Evolutionary conservation across 64 coral and sea anemone species (phyloP).

Genomic region (Cladopsammia gracilis): DNA sequence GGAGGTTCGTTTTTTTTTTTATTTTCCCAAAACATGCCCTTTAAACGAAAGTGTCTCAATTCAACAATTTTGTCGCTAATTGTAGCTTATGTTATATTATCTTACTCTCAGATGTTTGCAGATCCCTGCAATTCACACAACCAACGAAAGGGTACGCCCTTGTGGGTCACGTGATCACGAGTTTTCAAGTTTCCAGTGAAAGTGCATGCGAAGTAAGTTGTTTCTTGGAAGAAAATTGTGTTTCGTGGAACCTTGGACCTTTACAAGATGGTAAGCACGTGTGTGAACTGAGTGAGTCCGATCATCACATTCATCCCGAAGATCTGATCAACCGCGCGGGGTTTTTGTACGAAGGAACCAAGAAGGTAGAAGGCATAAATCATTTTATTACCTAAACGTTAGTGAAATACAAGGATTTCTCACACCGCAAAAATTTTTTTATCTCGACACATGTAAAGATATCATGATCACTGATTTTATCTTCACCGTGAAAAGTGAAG

Average conservation of each 20-base stretch:
- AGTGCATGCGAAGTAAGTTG: background rate
- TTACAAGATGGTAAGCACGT: background rate
- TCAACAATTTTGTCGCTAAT: background rate
- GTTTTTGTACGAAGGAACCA: background rate
- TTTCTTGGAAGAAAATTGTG: background rate
- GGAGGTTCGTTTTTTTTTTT: too few relatives aligned
- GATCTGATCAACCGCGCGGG: background rate
- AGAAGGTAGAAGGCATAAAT: background rate
- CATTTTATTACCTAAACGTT: too few relatives aligned
- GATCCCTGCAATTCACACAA: background rate
- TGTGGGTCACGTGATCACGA: background rate
- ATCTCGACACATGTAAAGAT: too few relatives aligned
- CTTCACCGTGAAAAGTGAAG: too few relatives aligned
- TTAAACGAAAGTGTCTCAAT: too few relatives aligned
- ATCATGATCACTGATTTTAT: too few relatives aligned
- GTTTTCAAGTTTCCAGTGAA: background rate
- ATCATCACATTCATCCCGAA: background rate
- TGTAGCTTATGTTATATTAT: background rate
- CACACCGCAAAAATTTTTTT: too few relatives aligned
- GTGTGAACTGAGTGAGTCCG: slow-evolving; percentile 5
- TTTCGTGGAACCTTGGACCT: background rate
- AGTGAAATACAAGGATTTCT: too few relatives aligned
- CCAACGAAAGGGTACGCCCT: background rate
- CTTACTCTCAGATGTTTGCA: background rate
- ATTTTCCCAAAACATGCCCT: too few relatives aligned